Evolutionary conservation across 2,113 vertebrate species (phyloP).

Genomic region (Synodontis membranacea): DNA sequence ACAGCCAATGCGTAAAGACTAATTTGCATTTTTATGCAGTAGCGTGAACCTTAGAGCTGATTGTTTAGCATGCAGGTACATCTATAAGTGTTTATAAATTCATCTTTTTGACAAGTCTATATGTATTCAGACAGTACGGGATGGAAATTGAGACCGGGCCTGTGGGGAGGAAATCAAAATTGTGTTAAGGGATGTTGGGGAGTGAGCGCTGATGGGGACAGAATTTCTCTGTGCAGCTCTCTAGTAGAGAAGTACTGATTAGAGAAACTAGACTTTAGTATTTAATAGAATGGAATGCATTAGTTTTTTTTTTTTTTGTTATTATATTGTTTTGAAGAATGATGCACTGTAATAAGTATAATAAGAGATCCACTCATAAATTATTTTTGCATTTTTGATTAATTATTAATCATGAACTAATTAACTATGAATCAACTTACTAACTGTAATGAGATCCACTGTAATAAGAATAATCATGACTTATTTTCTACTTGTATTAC

Average conservation of each 20-base stretch:
- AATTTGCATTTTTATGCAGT: neutral
- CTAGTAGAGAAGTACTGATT: neutral
- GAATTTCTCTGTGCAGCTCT: neutral
- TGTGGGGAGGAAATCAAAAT: constrained; percentile 1
- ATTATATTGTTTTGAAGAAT: neutral
- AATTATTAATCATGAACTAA: too few species aligned
- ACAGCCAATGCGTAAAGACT: neutral
- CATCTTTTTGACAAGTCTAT: neutral
- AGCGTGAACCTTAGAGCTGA: neutral
- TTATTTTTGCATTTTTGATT: too few species aligned
- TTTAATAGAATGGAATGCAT: neutral
- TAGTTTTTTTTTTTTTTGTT: neutral
- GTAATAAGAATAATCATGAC: too few species aligned
- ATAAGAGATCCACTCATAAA: too few species aligned
- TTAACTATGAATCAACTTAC: too few species aligned
- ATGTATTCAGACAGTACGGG: neutral
- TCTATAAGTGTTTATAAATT: neutral
- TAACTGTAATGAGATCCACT: too few species aligned
- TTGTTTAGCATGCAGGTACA: neutral
- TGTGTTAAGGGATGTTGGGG: neutral
- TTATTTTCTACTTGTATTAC: neutral
- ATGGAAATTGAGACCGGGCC: constrained; percentile 8
- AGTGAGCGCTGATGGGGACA: neutral
- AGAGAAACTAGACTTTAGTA: neutral
- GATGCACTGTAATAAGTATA: neutral